Conservation (phyloP, 2,888 invertebrate species). For the Pocota personata region DNA sequence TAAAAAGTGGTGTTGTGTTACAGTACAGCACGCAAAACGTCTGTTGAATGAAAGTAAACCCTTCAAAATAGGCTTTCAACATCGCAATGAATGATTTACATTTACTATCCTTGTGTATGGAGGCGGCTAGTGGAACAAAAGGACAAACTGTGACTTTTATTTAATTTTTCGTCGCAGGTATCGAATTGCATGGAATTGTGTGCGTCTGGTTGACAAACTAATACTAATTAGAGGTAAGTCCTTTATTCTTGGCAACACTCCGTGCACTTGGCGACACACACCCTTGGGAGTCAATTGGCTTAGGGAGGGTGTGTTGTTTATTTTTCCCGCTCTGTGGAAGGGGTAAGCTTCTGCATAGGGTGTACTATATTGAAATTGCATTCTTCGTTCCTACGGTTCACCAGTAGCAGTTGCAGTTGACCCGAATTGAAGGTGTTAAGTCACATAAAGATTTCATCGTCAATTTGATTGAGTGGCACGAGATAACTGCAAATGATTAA, state of each 20-base stretch:
- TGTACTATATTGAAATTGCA: not conserved
- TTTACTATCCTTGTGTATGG: conserved; percentile 23
- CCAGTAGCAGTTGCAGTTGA: not conserved
- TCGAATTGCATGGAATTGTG: conserved; percentile 61
- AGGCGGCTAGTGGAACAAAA: conserved; percentile 39
- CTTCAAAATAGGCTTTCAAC: conserved; percentile 40
- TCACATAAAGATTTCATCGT: not conserved
- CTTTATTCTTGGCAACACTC: conserved; percentile 25
- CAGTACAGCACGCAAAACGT: conserved; percentile 40
- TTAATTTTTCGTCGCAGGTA: conserved; percentile 58
- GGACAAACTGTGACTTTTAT: conserved; percentile 60
- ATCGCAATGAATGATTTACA: conserved; percentile 57
- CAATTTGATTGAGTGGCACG: not conserved
- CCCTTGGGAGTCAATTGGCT: conserved; percentile 47
- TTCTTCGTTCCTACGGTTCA: not conserved
- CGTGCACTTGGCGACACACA: conserved; percentile 4
- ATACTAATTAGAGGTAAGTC: conserved; percentile 65
- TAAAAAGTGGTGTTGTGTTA: conserved; percentile 61
- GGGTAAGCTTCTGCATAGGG: not conserved
- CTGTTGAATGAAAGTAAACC: conserved; percentile 54
- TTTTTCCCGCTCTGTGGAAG: not conserved
- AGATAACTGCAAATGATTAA: not conserved
- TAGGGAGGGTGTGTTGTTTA: conserved; percentile 4
- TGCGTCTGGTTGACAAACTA: conserved; percentile 64
- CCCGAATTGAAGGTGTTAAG: conserved; percentile 2